Base-by-base conservation (phyloP, 2,888 invertebrate species). In the Dyspetes luteomarginatus region DNA sequence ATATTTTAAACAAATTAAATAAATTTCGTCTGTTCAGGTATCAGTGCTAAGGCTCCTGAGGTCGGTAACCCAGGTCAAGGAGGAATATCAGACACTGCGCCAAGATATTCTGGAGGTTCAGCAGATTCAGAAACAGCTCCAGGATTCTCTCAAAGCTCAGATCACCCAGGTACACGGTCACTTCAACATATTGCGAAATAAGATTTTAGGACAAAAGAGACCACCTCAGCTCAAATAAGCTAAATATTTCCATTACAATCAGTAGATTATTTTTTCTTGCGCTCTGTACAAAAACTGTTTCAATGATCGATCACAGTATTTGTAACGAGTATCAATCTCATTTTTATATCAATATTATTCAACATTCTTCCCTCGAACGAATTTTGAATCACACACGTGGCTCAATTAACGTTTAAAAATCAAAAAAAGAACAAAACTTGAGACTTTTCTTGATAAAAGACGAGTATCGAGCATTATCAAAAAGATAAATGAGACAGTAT, bases 21-120 rank as follows among this genome's bases (percentile, higher is more conserved):
- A n/a, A n/a, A n/a, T n/a, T n/a, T n/a, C n/a, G n/a, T 86, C 82
- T 78, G 48, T 69, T 62, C 94, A 96, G 89, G 93, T 95, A 81
- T 95, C 96, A 87, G 95, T 97, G 62, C 93, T 96, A 91, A 94
- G 95, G 89, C 92, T 97, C 77, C 93, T 97, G 78, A 95, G 95
- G 89, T 96, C 96, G 22, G 96, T 97, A 81, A 95, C 95, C 12
- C 92, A 94, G 93, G 94, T 94, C 82, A 96, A 95, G 86, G 95
- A 95, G 82, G 97, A 97, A 91, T 97, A 97, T 92, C 95, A 96
- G 91, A 95, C 96, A 88, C 93, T 97, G 71, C 94, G 96, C 41
- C 95, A 95, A 89, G 96, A 97, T 92, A 94, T 97, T 87, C 94
- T 95, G 86, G 97, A 97, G 88, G 96, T 96, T 83, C 96, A 97